Evolutionary conservation across 1,140 invertebrate species (phyloP).

Genomic region (Diachasma alloeum): DNA sequence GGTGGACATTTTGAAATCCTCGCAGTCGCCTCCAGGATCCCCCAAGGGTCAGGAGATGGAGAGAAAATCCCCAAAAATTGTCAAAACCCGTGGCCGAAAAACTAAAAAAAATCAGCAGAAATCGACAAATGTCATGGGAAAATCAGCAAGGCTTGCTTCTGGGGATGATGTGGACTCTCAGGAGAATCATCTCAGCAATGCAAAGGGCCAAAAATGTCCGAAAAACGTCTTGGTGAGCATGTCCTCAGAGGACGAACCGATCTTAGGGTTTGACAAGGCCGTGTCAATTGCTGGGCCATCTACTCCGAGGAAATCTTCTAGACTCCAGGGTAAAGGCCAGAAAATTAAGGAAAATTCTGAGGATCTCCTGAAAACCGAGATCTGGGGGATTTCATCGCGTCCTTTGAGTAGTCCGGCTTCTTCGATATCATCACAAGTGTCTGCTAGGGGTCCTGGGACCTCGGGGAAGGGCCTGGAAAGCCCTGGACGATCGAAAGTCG

Average conservation of each 20-base stretch:
- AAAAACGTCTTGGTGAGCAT: no score
- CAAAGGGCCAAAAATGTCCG: background rate
- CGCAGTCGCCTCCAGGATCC: background rate
- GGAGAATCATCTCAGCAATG: background rate
- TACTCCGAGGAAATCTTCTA: background rate
- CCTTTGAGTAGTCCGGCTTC: no score
- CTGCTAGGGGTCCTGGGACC: no score
- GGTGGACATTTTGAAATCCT: constrained; percentile 39
- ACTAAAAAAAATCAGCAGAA: background rate
- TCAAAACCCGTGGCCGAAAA: background rate
- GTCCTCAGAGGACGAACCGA: no score
- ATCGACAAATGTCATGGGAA: background rate
- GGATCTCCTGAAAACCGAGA: background rate
- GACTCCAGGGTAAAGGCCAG: background rate
- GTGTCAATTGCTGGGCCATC: no score
- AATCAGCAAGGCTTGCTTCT: background rate
- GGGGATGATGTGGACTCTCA: background rate
- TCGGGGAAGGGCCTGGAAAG: no score
- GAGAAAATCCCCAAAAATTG: background rate
- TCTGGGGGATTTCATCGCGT: no score
- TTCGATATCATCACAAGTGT: no score
- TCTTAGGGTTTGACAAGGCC: no score
- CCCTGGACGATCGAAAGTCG: background rate
- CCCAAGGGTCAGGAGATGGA: background rate
- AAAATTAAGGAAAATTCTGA: background rate